These are phyloP conservation scores for Chaetorhynchus papuensis DNA, from an alignment of 2,113 vertebrate genomes.

Conservation along the genomic window DNA sequence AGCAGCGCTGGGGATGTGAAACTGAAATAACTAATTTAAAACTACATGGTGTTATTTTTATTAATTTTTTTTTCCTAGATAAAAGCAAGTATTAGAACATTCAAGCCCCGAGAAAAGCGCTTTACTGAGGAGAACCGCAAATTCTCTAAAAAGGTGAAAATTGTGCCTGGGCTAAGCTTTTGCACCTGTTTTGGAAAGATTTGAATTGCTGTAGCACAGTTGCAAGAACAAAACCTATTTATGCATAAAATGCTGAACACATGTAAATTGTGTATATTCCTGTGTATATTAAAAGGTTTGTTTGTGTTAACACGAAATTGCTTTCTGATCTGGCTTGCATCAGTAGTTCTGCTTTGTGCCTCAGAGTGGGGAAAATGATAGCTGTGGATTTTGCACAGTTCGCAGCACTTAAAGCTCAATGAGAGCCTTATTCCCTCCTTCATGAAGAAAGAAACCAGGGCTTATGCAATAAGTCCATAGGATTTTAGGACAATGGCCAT, in stretches of 20 bases:
- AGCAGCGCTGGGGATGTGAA: neutral
- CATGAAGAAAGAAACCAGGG: neutral
- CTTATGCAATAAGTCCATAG: neutral
- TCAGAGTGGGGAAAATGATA: neutral
- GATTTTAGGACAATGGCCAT: neutral
- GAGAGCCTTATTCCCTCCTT: neutral
- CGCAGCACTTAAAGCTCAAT: neutral
- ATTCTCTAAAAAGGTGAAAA: slow-evolving; percentile 93
- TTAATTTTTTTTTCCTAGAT: slow-evolving; percentile 66
- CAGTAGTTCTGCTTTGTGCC: neutral
- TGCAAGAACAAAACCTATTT: neutral
- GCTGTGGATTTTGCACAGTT: neutral
- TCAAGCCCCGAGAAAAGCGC: slow-evolving; percentile 84
- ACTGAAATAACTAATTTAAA: neutral
- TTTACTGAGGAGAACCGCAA: slow-evolving; percentile 85
- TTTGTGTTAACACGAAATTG: neutral
- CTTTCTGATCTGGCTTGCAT: slow-evolving; percentile 24
- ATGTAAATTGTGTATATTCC: neutral
- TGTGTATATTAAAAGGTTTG: neutral
- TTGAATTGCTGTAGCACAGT: neutral
- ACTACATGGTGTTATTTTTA: neutral
- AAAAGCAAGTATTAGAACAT: slow-evolving; percentile 86
- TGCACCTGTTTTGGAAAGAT: neutral
- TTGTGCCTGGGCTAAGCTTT: neutral
- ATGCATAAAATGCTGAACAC: neutral